Evolutionary conservation across 2,888 invertebrate species (phyloP).

Genomic region (Aphodius sticticus): DNA sequence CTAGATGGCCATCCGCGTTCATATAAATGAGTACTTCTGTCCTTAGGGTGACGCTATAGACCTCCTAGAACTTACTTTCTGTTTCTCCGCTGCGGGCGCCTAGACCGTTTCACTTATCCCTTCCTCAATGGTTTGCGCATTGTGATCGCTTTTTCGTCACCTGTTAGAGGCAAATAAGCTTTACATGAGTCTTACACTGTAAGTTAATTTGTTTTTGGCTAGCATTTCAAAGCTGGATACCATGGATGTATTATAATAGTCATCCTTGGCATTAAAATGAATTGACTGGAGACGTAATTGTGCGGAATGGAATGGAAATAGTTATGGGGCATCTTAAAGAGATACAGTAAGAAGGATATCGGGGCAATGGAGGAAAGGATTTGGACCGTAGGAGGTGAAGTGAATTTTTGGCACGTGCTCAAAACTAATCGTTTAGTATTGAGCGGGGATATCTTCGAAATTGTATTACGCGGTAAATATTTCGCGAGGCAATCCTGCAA

Average conservation of each 20-base stretch:
- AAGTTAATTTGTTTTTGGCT: constrained; percentile 1
- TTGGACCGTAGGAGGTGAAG: constrained; percentile 14
- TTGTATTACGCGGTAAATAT: constrained; percentile 49
- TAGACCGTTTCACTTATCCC: too few relatives aligned
- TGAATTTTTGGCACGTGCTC: constrained; percentile 26
- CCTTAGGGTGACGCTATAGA: too few relatives aligned
- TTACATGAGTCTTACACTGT: neutral
- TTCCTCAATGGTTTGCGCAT: too few relatives aligned
- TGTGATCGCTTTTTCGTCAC: too few relatives aligned
- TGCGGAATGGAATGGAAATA: constrained; percentile 11
- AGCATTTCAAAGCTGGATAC: neutral
- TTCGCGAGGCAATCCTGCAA: constrained; percentile 47
- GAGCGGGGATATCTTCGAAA: constrained; percentile 30
- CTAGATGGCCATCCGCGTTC: too few relatives aligned
- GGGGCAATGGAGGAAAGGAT: constrained; percentile 12
- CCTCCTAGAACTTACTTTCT: too few relatives aligned
- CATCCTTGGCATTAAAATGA: constrained; percentile 18
- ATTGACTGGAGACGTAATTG: constrained; percentile 5
- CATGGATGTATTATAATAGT: constrained; percentile 16
- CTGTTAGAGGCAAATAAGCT: too few relatives aligned
- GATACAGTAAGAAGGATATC: neutral
- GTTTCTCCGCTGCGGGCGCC: too few relatives aligned
- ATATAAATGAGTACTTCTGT: too few relatives aligned
- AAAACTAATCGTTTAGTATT: constrained; percentile 24
- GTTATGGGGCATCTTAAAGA: constrained; percentile 13